Evolutionary conservation across 2,888 invertebrate genomes (phyloP), one percentile per base, ranked within the genome.

Genomic region (Pegoplata infirma): DNA sequence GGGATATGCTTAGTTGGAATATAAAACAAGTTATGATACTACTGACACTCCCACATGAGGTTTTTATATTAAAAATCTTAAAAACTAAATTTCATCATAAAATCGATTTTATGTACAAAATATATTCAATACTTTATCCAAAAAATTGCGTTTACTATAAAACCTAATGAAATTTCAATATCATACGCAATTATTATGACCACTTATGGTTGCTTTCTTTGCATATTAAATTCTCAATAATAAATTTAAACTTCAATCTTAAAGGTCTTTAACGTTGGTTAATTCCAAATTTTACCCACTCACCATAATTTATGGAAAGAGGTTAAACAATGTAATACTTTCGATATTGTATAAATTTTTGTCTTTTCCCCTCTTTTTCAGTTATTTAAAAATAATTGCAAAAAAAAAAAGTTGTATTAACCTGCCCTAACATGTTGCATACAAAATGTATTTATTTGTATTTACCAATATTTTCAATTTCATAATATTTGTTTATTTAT

Each of bases 21-120:
- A 28, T 63, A 47, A 83, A 81, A 80, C 73, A 32, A 74, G 73
- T 82, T 85, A 68, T 86, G 84, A 83, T 86, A 67, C 56, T 25
- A 46, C 40, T 12, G 36, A 5, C 5, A 7, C 36, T 75, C 10
- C 71, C 76, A 53, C 40, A 64, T 14, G 51, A 69, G 61, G 74
- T 76, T 85, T 84, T 85, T 86, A 86, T 87, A 86, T 84, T 84
- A 81, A 82, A 44, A 23, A n/a, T n/a, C n/a, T n/a, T n/a, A n/a
- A n/a, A n/a, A n/a, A n/a, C n/a, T n/a, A n/a, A n/a, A n/a, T n/a
- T n/a, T n/a, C n/a, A n/a, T n/a, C 44, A 36, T 63, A 47, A 17
- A 17, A n/a, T 14, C 21, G n/a, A 12, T 23, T 0, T 21, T 53
- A 58, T 67, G 12, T 5, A 10, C n/a, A 6, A 36, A 40, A 21